Evolutionary conservation across 2,797 vertebrate species (phyloP), one percentile per base, ranked within the genome.

Genomic region (Micromesistius poutassou): DNA sequence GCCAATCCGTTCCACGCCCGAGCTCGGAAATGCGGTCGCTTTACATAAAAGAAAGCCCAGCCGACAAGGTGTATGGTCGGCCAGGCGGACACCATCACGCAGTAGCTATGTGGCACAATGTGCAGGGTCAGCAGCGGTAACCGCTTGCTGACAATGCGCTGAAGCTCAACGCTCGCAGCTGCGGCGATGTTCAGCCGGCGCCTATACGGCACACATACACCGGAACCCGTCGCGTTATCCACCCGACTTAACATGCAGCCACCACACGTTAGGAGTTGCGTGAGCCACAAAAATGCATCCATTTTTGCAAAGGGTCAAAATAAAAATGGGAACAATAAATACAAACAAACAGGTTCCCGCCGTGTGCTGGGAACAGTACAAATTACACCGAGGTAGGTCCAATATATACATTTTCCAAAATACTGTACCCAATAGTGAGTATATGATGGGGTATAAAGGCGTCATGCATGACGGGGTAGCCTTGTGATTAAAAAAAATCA

Each of bases 41-140:
- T 77, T 42, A 71, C 79, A 80, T 82, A 81, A 87, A 87, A 87
- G 84, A 80, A 42, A 42, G 40, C 40, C 85, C 77, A 83, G 75
- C 83, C 83, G 87, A 62, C 76, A 80, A 76, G 74, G 77, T 86
- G 84, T 22, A 84, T 82, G n/a, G 30, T 77, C 78, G 72, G 71
- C 86, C 83, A 80, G 80, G 80, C 75, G 77, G 80, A 83, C 73
- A 3, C 81, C 72, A 76, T 86, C 82, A 82, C 85, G 88, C 84
- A 86, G 81, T 81, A 86, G 74, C 79, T 38, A 62, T 71, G 82
- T 78, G 38, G 73, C 42, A 77, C 80, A 90, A 91, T 89, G 87
- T 92, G 92, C 90, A 87, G 87, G 91, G 90, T 92, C 92, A 93
- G 92, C 92, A 91, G 89, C 88, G 46, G 22, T 75, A 84, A 83